These are phyloP conservation scores for Athene noctua DNA, from an alignment of 2,113 vertebrate genomes.

Conservation along the genomic window DNA sequence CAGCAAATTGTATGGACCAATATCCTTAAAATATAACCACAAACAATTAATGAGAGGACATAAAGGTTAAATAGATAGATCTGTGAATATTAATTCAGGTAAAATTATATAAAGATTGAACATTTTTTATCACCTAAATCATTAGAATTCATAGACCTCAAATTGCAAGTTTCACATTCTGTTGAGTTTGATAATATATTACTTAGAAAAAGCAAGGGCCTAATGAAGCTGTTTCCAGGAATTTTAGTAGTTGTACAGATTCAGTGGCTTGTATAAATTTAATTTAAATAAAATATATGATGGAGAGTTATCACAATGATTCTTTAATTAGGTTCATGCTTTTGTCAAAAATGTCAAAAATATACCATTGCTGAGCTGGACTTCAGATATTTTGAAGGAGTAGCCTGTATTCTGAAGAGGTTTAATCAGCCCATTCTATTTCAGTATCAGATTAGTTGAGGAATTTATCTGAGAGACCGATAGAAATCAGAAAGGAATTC, in stretches of 20 bases:
- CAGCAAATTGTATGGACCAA: background rate
- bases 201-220: background rate
- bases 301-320: background rate
- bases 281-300: conserved; percentile 36
- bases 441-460: background rate
- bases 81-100: background rate
- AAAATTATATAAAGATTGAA: background rate
- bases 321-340: conserved; percentile 1
- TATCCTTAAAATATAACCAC: background rate
- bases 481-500: background rate
- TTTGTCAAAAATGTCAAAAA: background rate
- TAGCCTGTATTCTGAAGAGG: background rate
- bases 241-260: conserved; percentile 33
- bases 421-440: background rate
- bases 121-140: background rate
- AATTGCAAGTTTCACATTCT: conserved; percentile 7
- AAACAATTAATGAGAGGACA: background rate
- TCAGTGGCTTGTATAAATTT: conserved; percentile 24
- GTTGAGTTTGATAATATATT: background rate
- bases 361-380: background rate
- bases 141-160: conserved; percentile 5
- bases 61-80: background rate
- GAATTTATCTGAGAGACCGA: background rate
- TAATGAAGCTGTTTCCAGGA: conserved; percentile 35
- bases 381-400: background rate